A percentile compares a stretch with the other conserved stretches of the same genome.
These are phyloP conservation scores for Tinea semifulvella DNA, from an alignment of 2,888 invertebrate genomes.

Conservation along the genomic window DNA sequence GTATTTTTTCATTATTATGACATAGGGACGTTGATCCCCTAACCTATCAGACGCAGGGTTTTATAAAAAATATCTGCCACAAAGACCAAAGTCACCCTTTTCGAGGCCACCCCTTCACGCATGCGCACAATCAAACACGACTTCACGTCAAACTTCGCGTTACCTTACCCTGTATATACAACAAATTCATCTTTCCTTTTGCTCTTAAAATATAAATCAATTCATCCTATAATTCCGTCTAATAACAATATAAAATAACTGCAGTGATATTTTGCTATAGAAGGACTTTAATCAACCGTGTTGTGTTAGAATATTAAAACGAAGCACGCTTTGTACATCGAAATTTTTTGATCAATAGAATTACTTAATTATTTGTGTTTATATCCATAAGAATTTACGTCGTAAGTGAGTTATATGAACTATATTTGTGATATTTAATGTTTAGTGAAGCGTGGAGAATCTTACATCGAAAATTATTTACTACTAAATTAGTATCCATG, in stretches of 20 bases:
- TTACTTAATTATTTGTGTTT: slow-evolving; percentile 61
- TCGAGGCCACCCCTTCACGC: slow-evolving; percentile 46
- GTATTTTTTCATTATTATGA: no score
- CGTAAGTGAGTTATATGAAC: slow-evolving; percentile 27
- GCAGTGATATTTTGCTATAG: slow-evolving; percentile 13
- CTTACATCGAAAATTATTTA: slow-evolving; percentile 36
- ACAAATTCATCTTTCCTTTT: slow-evolving; percentile 48
- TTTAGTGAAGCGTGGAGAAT: slow-evolving; percentile 33
- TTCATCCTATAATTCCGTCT: slow-evolving; percentile 56
- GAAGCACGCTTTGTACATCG: slow-evolving; percentile 9
- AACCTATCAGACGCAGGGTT: slow-evolving; percentile 10
- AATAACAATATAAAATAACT: slow-evolving; percentile 19
- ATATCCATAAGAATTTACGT: slow-evolving; percentile 15
- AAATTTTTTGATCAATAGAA: slow-evolving; percentile 51
- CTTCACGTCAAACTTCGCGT: slow-evolving; percentile 56
- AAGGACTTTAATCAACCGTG: background rate
- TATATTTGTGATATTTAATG: slow-evolving; percentile 24
- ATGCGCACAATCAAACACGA: slow-evolving; percentile 43
- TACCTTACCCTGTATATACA: slow-evolving; percentile 55
- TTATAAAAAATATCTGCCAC: slow-evolving; percentile 37
- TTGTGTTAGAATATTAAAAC: background rate
- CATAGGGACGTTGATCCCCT: slow-evolving; percentile 15
- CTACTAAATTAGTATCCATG: no score
- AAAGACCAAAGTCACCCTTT: slow-evolving; percentile 38
- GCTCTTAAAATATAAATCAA: slow-evolving; percentile 40